Evolutionary conservation across 2,113 vertebrate species (phyloP), one percentile per base, ranked within the genome.

Genomic region (Amphilophus citrinellus): DNA sequence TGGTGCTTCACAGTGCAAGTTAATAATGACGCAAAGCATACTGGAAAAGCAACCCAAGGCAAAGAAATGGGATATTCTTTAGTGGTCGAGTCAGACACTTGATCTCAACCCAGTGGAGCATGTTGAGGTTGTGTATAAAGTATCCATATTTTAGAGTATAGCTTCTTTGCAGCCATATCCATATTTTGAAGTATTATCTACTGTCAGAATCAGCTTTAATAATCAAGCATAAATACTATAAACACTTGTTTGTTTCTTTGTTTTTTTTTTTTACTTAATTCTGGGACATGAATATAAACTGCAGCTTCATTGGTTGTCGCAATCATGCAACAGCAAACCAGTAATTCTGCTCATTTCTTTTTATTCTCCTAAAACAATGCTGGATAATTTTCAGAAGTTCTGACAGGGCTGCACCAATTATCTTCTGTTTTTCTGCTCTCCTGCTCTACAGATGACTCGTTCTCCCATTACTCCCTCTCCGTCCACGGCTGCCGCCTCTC

Each of bases 401-500:
- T 76, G 73, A 76, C 53, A 58, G n/a, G 35, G 20, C 53, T 76
- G 24, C 3, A 2, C n/a, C 71, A 76, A 27, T 76, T 80, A 77
- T 53, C 7, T 39, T 76, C 18, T 60, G 42, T 47, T 76, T 10
- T 62, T 66, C n/a, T 84, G 76, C 76, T 78, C 17, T 39, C 56
- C 17, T 83, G 63, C 81, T 83, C 77, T 78, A 75, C 94, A 99
- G 98, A 99, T 86, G 98, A 99, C 6, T 97, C 98, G 79, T 98
- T 97, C 95, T 99, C 98, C 0, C 98, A 98, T 96, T 99, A 99
- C 88, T 97, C 98, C 0, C 95, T 99, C 87, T 95, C 97, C 0
- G 98, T 99, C 83, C 98, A 99, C 0, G 98, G 98, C 94, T 99
- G 98, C 90, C 96, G 98, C 37, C 97, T 99, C 42, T 96, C 98